These are phyloP conservation scores for Epistrophe grossulariae DNA, from an alignment of 2,888 invertebrate genomes.

Conservation along the genomic window DNA sequence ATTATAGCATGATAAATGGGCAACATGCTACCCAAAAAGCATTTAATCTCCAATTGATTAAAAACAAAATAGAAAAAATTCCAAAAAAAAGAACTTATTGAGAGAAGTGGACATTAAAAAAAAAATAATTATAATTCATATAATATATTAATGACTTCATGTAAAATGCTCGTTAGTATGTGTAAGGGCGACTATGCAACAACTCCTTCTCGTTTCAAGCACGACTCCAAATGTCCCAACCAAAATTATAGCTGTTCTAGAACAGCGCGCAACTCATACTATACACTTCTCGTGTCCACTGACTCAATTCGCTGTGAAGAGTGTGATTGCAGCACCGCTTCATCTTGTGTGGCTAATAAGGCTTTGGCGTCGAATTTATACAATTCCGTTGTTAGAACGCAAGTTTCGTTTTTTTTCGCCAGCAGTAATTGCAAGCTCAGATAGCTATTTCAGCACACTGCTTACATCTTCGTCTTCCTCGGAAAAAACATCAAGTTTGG, in stretches of 20 bases:
- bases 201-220: constrained; percentile 82
- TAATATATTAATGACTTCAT: constrained; percentile 72
- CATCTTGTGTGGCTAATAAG: constrained; percentile 70
- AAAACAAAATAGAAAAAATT: no score
- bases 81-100: no score
- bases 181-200: no score
- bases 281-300: no score
- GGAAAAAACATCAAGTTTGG: constrained; percentile 84
- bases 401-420: constrained; percentile 79
- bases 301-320: no score
- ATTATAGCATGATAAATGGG: no score
- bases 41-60: no score
- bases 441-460: constrained; percentile 81
- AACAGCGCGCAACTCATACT: constrained; percentile 81
- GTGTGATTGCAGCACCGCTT: constrained; percentile 33
- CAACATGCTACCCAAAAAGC: no score
- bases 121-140: constrained; percentile 63
- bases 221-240: constrained; percentile 81
- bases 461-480: constrained; percentile 82
- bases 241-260: constrained; percentile 82
- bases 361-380: constrained; percentile 79
- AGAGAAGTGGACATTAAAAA: constrained; percentile 21
- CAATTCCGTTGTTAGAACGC: no score
- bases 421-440: constrained; percentile 78
- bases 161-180: constrained; percentile 75